Conservation (phyloP, 2,113 vertebrate species). For the Prunella himalayana region DNA sequence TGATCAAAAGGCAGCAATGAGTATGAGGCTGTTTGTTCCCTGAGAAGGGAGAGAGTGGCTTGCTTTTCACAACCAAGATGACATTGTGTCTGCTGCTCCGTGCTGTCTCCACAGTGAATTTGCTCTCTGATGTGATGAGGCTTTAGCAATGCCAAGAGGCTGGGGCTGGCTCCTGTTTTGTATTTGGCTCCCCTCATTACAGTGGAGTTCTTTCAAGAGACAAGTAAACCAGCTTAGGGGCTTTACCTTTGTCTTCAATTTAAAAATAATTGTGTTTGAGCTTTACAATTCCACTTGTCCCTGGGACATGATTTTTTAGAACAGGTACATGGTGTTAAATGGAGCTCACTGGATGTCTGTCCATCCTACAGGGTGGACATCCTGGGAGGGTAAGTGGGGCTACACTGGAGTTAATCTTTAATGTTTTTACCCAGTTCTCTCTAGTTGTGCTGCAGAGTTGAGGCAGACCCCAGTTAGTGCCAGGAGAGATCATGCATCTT, state of each 20-base stretch:
- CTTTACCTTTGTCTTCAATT: neutral
- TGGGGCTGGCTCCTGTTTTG: neutral
- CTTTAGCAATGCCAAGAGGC: neutral
- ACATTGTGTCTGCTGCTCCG: neutral
- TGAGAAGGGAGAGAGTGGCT: neutral
- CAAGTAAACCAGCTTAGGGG: neutral
- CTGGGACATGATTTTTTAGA: neutral
- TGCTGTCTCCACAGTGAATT: neutral
- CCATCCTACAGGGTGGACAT: neutral
- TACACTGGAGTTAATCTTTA: neutral
- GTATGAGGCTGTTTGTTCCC: neutral
- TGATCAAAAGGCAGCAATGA: neutral
- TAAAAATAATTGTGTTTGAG: neutral
- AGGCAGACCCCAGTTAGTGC: neutral
- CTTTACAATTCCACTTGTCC: neutral
- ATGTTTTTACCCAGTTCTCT: neutral
- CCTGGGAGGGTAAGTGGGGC: neutral
- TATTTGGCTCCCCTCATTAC: neutral
- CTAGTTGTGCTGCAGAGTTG: neutral
- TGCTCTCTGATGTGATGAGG: neutral
- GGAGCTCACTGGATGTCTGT: neutral
- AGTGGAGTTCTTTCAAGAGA: neutral
- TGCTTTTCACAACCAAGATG: neutral
- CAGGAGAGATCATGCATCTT: neutral
- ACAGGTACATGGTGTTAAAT: neutral